Evolutionary conservation across 2,797 vertebrate species (phyloP).

Genomic region (Tarsius wallacei): DNA sequence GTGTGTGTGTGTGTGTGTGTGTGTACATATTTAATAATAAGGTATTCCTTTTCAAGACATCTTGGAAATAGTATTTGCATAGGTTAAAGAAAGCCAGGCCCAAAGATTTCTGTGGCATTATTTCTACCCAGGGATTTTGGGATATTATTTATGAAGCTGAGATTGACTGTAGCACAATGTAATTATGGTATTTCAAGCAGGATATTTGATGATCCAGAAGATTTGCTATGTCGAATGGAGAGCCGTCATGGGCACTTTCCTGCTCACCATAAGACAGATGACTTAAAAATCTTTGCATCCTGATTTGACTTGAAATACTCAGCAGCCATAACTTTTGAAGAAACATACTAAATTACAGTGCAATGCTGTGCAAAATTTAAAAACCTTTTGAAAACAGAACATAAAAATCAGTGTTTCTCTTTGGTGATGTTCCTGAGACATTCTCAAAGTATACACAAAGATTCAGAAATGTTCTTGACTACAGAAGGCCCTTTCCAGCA

Average conservation of each 20-base stretch:
- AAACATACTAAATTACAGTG: background rate
- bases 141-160: background rate
- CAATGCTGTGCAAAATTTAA: background rate
- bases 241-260: background rate
- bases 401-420: background rate
- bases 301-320: conserved; percentile 56
- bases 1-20: too few relatives aligned
- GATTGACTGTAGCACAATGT: background rate
- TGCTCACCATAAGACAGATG: background rate
- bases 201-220: background rate
- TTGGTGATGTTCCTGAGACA: background rate
- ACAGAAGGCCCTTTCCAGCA: background rate
- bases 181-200: background rate
- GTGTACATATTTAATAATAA: background rate
- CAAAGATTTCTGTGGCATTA: background rate
- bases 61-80: background rate
- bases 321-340: background rate
- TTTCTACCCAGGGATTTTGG: background rate
- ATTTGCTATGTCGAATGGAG: background rate
- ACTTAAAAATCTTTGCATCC: conserved; percentile 18
- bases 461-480: background rate
- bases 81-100: background rate
- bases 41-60: background rate
- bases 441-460: conserved; percentile 11
- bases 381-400: background rate